These are phyloP conservation scores for Drosophila heteroneura DNA, from an alignment of 2,888 invertebrate species.

Conservation along the genomic window DNA sequence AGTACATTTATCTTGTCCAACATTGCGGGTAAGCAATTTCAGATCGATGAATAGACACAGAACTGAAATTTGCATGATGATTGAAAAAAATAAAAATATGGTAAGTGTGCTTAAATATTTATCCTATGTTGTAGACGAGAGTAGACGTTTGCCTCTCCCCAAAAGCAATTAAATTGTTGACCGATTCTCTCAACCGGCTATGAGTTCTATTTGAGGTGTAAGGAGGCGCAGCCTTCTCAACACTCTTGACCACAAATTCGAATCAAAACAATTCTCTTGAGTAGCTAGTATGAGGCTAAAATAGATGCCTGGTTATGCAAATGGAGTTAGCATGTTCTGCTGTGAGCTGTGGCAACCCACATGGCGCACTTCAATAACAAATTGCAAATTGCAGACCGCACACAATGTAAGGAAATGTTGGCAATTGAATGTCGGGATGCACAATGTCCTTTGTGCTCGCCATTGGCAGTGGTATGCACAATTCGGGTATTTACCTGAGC, in stretches of 20 bases:
- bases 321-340: slow-evolving; percentile 41
- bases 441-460: slow-evolving; percentile 15
- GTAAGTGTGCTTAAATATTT: background rate
- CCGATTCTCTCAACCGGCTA: background rate
- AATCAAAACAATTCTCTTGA: slow-evolving; percentile 8
- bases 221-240: background rate
- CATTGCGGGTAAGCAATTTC: background rate
- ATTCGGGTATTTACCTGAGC: slow-evolving; percentile 48
- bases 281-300: background rate
- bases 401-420: slow-evolving; percentile 25
- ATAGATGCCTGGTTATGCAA: slow-evolving; percentile 35
- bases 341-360: slow-evolving; percentile 21
- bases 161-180: background rate
- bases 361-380: slow-evolving; percentile 53
- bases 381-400: slow-evolving; percentile 70
- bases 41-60: background rate
- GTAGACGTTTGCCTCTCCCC: background rate
- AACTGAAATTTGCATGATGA: background rate
- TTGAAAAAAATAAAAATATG: background rate
- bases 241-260: background rate
- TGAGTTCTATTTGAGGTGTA: background rate
- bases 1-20: background rate
- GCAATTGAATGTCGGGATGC: slow-evolving; percentile 37
- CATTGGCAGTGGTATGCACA: slow-evolving; percentile 18
- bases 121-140: background rate